These are phyloP conservation scores for Philonicus albiceps DNA, from an alignment of 2,888 invertebrate species.

Conservation along the genomic window DNA sequence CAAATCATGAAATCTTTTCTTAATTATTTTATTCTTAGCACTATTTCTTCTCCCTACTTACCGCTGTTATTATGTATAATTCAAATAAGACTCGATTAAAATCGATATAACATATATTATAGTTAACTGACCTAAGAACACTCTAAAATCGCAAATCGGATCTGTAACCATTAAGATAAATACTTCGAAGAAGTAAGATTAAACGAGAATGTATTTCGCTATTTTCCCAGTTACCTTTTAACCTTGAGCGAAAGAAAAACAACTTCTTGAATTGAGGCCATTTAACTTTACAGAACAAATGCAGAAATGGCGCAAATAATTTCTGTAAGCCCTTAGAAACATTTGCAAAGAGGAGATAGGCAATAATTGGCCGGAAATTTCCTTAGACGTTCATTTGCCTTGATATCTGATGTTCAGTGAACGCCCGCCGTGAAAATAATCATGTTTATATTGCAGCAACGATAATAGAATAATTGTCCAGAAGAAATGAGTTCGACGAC, in stretches of 20 bases:
- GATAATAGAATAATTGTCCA: neutral
- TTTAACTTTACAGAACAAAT: neutral
- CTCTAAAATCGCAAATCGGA: neutral
- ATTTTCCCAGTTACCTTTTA: neutral
- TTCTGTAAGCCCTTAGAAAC: neutral
- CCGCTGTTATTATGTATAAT: neutral
- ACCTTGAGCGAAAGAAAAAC: neutral
- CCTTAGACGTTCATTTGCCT: neutral
- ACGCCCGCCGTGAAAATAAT: neutral
- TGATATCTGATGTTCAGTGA: neutral
- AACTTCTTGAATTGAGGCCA: neutral
- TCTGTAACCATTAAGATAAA: neutral
- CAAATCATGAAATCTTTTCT: too few species aligned
- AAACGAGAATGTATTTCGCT: neutral
- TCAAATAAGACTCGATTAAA: neutral
- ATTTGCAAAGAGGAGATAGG: neutral
- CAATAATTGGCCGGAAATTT: neutral
- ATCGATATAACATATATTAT: too few species aligned
- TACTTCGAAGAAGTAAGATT: neutral
- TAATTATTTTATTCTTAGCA: too few species aligned
- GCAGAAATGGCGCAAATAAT: neutral
- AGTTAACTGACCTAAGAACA: neutral
- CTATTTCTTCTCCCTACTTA: too few species aligned
- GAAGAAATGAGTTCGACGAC: slow-evolving; percentile 12
- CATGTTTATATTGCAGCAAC: neutral